These are phyloP conservation scores for Erannis defoliaria DNA, from an alignment of 2,888 invertebrate species.

Conservation along the genomic window DNA sequence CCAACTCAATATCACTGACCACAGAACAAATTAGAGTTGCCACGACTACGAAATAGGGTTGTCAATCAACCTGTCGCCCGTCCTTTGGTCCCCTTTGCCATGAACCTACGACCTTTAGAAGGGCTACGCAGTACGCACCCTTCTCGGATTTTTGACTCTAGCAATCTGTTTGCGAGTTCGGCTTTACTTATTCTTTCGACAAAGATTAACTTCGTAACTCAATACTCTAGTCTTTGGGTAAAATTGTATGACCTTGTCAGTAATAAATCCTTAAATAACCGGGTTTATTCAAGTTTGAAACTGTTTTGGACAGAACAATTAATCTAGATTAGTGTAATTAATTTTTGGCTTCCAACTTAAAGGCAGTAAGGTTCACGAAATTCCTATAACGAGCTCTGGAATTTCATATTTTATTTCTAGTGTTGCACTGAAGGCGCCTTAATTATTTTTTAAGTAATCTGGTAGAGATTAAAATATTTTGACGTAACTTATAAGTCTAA, in stretches of 20 bases:
- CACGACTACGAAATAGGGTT: conserved; percentile 8
- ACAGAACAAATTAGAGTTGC: not conserved
- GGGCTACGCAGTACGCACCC: not conserved
- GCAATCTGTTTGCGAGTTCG: not conserved
- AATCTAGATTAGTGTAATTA: conserved; percentile 1
- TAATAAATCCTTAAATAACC: not conserved
- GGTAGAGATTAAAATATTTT: no score
- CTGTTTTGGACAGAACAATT: not conserved
- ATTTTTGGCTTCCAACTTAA: not conserved
- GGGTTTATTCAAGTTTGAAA: not conserved
- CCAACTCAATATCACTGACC: not conserved
- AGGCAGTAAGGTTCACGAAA: not conserved
- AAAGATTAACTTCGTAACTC: no score
- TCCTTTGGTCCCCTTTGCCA: not conserved
- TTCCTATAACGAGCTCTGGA: not conserved
- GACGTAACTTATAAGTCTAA: no score
- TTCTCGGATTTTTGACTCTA: conserved; percentile 3
- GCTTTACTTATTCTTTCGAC: not conserved
- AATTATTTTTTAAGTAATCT: no score
- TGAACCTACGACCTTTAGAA: conserved; percentile 13
- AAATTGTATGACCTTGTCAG: conserved; percentile 5
- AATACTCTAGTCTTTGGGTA: no score
- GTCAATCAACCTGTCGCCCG: conserved; percentile 17
- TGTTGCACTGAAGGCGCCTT: no score
- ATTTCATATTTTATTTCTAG: no score